Base-by-base conservation (phyloP, 2,797 vertebrate species). In the Hyperoplus lanceolatus region DNA sequence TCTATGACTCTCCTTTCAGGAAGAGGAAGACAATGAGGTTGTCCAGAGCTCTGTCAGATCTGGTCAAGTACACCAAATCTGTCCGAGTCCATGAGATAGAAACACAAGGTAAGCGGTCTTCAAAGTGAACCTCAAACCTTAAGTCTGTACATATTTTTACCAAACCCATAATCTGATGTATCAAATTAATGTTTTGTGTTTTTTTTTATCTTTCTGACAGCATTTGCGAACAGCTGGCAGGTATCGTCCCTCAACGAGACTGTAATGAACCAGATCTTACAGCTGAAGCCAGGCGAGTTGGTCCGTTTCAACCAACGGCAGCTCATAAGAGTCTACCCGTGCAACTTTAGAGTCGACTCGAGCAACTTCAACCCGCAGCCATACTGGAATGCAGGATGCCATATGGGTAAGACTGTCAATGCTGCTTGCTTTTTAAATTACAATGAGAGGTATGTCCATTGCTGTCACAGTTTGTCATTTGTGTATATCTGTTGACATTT, bases 291-390 rank as follows among this genome's bases (percentile, higher is more conserved):
- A 0, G 92, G 82, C 0, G 95, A 96, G 85, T 94, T 97, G 90
- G 96, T 98, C 0, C 95, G 95, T 4, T 97, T 99, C 87, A 99
- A 99, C 95, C 98, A 99, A 84, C 94, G 96, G n/a, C 98, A 99
- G 87, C 94, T 99, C 0, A 93, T 98, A 0, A 95, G 98, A 16
- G 96, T 99, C 82, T 99, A 99, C 73, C 97, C 98, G 0, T 98
- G 97, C 8, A 97, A 97, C 85, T 99, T 97, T 80, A 94, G 97
- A 0, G 97, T 99, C 21, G 98, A 99, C 89, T 99, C 98, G 0
- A 99, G 98, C 92, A 99, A 99, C 95, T 99, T 96, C 91, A 97
- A 97, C 90, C 98, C 98, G 2, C 98, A 99, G 83, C 96, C 97
- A 0, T 99, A 98, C 93, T 99, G 98, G 98, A 99, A 98, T 2